Conservation (phyloP, 2,113 vertebrate genomes). For the Melospiza melodia region DNA sequence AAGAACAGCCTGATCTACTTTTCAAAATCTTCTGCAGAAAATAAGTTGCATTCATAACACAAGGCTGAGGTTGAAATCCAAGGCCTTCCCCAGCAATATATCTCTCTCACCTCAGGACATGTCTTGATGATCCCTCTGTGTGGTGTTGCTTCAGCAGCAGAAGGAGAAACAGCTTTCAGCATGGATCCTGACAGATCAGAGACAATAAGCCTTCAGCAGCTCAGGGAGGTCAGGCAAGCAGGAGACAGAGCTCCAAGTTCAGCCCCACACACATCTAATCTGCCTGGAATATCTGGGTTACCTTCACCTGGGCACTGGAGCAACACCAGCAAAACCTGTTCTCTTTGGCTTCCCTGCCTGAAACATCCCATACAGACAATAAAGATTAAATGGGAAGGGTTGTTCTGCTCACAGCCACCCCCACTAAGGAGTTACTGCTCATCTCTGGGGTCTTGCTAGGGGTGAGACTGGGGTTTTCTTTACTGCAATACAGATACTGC, state of each 20-base stretch:
- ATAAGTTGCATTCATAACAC: not conserved
- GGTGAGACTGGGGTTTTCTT: not conserved
- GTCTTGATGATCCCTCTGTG: not conserved
- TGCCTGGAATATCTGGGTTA: not conserved
- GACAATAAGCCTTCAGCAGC: not conserved
- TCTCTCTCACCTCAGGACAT: not conserved
- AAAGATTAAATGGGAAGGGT: not conserved
- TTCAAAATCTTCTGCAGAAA: not conserved
- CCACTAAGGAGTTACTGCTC: not conserved
- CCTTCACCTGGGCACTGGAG: not conserved
- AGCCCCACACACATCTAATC: not conserved
- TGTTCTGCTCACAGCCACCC: fast-evolving
- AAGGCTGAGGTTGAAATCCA: not conserved
- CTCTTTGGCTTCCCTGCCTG: not conserved
- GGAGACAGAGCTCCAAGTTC: not conserved
- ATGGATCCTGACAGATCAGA: not conserved
- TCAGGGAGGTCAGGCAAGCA: not conserved
- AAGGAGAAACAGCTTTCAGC: not conserved
- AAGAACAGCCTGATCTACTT: not conserved
- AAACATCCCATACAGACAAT: not conserved
- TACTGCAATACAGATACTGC: not conserved
- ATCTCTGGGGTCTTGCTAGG: not conserved
- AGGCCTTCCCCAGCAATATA: not conserved
- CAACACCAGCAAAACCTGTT: not conserved
- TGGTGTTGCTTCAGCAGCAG: not conserved